A percentile compares a stretch with the other conserved stretches of the same genome.
Evolutionary conservation across 2,113 vertebrate species (phyloP).

Genomic region (Aviceda subcristata): DNA sequence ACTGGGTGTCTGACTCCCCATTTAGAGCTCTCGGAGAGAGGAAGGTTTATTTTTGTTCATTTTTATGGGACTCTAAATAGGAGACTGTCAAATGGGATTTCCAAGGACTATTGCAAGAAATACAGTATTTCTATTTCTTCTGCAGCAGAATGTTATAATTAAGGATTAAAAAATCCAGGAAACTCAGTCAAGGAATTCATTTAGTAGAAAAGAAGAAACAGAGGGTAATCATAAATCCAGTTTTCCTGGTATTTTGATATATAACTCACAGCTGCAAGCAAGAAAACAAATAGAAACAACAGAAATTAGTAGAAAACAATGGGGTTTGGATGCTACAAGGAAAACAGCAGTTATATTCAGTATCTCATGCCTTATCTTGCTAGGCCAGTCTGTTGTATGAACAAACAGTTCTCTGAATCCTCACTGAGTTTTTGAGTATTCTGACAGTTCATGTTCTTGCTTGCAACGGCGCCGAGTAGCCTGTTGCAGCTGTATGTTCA

Average conservation of each 20-base stretch:
- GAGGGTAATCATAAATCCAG: not conserved
- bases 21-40: not conserved
- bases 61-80: not conserved
- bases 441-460: not conserved
- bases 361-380: not conserved
- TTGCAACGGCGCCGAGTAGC: not conserved
- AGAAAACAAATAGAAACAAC: not conserved
- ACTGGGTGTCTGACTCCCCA: not conserved
- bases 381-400: not conserved
- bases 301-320: not conserved
- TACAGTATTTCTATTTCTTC: not conserved
- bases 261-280: not conserved
- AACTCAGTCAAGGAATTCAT: not conserved
- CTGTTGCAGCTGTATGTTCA: slow-evolving; percentile 11
- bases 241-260: not conserved
- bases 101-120: not conserved
- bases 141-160: not conserved
- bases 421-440: not conserved
- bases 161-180: not conserved
- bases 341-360: not conserved
- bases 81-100: not conserved
- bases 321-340: not conserved
- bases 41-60: not conserved
- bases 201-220: not conserved
- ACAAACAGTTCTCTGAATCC: not conserved